Conservation (phyloP, 2,797 vertebrate species). For the Urosaurus nigricauda region DNA sequence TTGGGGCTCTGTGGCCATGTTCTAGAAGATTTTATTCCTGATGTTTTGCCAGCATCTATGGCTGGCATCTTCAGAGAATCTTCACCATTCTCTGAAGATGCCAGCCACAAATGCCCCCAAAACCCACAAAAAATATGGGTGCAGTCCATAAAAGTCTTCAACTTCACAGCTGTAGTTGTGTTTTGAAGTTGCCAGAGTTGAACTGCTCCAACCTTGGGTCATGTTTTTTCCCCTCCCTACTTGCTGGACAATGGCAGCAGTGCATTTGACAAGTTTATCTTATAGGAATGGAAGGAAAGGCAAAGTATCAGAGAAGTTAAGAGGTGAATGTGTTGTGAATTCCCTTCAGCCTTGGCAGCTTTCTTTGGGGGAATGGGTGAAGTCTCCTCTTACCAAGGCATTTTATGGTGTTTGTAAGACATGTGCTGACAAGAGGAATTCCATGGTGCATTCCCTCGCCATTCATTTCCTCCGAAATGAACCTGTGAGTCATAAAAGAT, state of each 20-base stretch:
- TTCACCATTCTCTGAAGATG: no score
- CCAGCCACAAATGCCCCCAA: no score
- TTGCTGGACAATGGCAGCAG: background rate
- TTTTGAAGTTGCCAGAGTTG: background rate
- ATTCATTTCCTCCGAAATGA: background rate
- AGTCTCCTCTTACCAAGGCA: fast-evolving
- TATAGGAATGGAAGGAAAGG: background rate
- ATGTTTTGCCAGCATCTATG: no score
- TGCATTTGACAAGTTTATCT: background rate
- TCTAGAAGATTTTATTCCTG: no score
- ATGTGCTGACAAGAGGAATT: background rate
- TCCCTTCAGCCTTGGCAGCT: background rate
- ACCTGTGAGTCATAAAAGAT: background rate
- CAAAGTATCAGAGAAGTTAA: background rate
- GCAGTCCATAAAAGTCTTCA: no score
- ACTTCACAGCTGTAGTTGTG: background rate
- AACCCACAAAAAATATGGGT: no score
- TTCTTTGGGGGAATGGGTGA: background rate
- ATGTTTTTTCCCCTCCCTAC: background rate
- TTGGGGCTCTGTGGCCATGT: no score
- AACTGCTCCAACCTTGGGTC: background rate
- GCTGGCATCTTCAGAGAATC: no score
- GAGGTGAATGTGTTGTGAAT: background rate
- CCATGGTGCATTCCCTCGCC: background rate
- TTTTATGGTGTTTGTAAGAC: background rate